Evolutionary conservation across 2,888 invertebrate genomes (phyloP).

Genomic region (Ametastegia equiseti): DNA sequence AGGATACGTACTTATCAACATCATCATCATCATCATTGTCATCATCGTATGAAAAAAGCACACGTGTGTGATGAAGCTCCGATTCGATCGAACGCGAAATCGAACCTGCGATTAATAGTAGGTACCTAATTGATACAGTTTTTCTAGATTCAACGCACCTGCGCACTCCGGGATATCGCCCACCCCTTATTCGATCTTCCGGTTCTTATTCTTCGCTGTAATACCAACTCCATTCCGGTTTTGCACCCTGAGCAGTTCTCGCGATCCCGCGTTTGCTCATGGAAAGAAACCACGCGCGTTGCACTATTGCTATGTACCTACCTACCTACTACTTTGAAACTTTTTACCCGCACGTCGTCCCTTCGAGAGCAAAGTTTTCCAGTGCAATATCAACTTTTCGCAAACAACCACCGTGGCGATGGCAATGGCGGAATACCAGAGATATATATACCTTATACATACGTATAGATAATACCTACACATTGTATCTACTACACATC

Average conservation of each 20-base stretch:
- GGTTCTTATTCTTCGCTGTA: background rate
- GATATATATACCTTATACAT: background rate
- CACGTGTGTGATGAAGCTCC: background rate
- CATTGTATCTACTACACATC: too few species aligned
- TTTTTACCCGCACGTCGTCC: constrained; percentile 6
- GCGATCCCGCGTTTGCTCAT: background rate
- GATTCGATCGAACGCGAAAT: too few species aligned
- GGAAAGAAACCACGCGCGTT: constrained; percentile 10
- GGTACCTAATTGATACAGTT: background rate
- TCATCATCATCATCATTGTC: too few species aligned
- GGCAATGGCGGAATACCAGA: constrained; percentile 3
- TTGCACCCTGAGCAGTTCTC: constrained; percentile 22
- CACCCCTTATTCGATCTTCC: background rate
- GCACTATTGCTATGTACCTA: constrained; percentile 31
- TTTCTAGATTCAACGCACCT: background rate
- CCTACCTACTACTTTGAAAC: too few species aligned
- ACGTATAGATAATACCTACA: too few species aligned
- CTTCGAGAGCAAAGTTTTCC: constrained; percentile 37
- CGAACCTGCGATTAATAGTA: background rate
- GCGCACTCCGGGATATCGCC: background rate
- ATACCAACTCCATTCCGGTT: background rate
- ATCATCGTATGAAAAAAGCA: too few species aligned
- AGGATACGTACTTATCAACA: too few species aligned
- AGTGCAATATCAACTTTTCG: constrained; percentile 46
- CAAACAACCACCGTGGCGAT: constrained; percentile 8